phyloP scores from a whole-genome alignment of 2,888 invertebrate species.

The Pollenia angustigena region DNA sequence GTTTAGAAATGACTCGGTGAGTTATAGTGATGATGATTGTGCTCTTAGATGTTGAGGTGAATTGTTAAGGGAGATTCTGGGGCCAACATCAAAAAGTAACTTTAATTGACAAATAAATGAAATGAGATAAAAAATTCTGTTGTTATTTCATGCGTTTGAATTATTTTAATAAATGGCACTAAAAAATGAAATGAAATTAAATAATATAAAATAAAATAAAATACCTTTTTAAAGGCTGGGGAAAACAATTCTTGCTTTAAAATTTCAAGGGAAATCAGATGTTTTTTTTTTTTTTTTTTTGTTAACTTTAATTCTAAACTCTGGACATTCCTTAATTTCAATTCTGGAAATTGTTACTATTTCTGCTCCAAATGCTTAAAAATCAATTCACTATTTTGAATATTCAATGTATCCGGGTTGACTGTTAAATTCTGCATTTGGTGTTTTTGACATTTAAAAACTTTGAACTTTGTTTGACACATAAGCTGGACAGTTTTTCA shows the following conservation, averaged over 20 bases:
- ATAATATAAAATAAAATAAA: background rate
- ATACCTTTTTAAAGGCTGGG: background rate
- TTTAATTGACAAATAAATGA: constrained; percentile 55
- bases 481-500: too few species aligned
- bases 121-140: constrained; percentile 8
- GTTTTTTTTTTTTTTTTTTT: too few species aligned
- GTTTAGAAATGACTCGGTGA: too few species aligned
- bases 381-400: too few species aligned
- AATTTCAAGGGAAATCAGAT: background rate
- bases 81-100: constrained; percentile 24
- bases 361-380: too few species aligned
- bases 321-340: too few species aligned
- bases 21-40: background rate
- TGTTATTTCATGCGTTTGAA: background rate
- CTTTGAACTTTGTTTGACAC: too few species aligned
- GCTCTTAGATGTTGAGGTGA: background rate
- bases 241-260: background rate
- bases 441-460: too few species aligned
- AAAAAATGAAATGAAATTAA: background rate
- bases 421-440: too few species aligned
- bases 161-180: constrained; percentile 1
- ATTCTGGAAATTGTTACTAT: too few species aligned
- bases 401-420: too few species aligned
- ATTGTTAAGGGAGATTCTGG: constrained; percentile 1
- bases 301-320: too few species aligned